phyloP scores from a whole-genome alignment of 1,140 invertebrate species.

The Drosophila biarmipes region DNA sequence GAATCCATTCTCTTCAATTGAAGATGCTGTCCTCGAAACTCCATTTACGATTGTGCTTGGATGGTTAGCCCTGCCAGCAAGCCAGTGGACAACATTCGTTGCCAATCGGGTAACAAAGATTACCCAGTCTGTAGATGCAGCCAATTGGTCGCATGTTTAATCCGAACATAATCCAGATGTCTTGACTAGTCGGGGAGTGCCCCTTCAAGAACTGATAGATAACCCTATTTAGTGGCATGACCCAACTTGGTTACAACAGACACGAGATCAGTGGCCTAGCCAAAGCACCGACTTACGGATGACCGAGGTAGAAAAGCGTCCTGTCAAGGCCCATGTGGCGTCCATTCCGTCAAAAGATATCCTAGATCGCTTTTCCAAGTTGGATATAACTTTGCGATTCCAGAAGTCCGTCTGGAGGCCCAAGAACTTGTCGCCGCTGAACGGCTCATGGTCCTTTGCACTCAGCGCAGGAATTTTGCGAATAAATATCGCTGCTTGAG shows the following conservation, averaged over 20 bases:
- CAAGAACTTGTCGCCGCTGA: background rate
- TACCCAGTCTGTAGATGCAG: background rate
- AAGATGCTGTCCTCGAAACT: no score
- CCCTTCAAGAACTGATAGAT: background rate
- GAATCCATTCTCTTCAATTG: no score
- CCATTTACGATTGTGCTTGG: background rate
- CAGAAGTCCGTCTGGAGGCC: background rate
- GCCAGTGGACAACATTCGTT: constrained; percentile 3
- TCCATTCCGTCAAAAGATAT: background rate
- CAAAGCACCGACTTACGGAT: background rate
- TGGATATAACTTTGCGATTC: background rate
- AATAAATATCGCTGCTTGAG: background rate
- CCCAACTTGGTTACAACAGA: background rate
- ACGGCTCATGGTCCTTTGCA: background rate
- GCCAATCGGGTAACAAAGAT: background rate
- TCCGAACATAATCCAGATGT: constrained; percentile 10
- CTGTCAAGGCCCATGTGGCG: background rate
- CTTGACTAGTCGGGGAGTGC: constrained; percentile 1
- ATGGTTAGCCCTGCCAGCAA: background rate
- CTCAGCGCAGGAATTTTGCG: background rate
- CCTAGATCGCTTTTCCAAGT: background rate
- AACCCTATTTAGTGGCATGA: constrained; percentile 13
- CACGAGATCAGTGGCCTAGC: background rate
- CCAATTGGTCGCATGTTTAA: background rate
- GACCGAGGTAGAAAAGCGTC: background rate